Percentiles rank a stretch among this genome's conserved stretches.
Conservation (phyloP, 2,888 invertebrate genomes). For the Tipula lateralis region DNA sequence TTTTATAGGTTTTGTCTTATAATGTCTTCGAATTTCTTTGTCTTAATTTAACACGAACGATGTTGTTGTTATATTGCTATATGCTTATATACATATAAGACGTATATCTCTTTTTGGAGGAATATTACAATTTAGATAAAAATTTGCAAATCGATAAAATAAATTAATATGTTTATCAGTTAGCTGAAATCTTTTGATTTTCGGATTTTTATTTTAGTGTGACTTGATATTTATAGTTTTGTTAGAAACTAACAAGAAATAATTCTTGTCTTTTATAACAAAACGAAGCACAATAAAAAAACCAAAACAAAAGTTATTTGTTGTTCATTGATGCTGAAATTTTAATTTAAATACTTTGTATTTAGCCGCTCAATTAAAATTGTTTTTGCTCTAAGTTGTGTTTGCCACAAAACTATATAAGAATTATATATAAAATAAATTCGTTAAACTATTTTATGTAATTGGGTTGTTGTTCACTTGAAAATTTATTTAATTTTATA, state of each 20-base stretch:
- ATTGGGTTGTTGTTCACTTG: background rate
- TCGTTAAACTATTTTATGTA: slow-evolving; percentile 24
- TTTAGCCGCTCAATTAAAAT: slow-evolving; percentile 6
- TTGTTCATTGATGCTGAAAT: slow-evolving; percentile 19
- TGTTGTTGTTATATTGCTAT: background rate
- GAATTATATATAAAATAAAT: background rate
- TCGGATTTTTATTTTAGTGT: background rate
- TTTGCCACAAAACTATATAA: background rate
- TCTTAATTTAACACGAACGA: slow-evolving; percentile 24
- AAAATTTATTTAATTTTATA: background rate
- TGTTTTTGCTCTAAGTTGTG: background rate
- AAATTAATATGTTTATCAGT: slow-evolving; percentile 24
- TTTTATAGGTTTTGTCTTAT: slow-evolving; percentile 15
- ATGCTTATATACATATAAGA: too few species aligned
- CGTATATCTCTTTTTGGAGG: background rate
- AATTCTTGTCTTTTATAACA: background rate
- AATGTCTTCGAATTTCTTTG: slow-evolving; percentile 8
- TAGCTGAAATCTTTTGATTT: background rate
- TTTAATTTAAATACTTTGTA: slow-evolving; percentile 3
- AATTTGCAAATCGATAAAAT: slow-evolving; percentile 24
- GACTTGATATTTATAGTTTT: slow-evolving; percentile 24
- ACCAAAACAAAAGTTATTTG: background rate
- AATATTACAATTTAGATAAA: slow-evolving; percentile 13
- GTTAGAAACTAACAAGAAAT: slow-evolving; percentile 19
- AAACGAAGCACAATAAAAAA: background rate